Base-by-base conservation (phyloP, 2,113 vertebrate species). In the Pungitius pungitius region DNA sequence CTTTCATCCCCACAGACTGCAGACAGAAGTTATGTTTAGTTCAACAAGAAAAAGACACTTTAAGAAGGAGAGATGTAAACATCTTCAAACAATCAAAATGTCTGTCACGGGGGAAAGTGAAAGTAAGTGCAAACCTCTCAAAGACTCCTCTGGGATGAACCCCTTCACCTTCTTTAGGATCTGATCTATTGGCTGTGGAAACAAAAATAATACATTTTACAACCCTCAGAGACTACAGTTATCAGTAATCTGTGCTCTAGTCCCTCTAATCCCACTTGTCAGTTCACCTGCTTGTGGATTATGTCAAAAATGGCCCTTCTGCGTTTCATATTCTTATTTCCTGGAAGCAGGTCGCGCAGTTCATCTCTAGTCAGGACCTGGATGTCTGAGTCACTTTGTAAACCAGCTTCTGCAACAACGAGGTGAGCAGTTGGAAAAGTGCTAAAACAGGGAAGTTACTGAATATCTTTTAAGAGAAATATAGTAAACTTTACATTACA, bases 321-420 rank as follows among this genome's bases (percentile, higher is more conserved):
- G 17, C 0, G 4, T 52, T 57, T 60, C 0, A 87, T 1, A 0
- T 75, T 10, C 0, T 22, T 0, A 2, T 0, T 0, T 61, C 22
- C 80, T 65, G 77, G 75, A n/a, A 91, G 40, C 62, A 91, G 62
- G 0, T 85, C 77, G 0, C 0, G 1, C 12, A 88, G 70, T 0
- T 87, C 85, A 0, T 60, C 11, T 56, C 22, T 45, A 35, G 58
- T 67, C 62, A 91, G 67, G 1, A 0, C 14, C 57, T 2, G 57
- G 35, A 89, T 62, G 0, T 75, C 73, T 0, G 15, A 3, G 62
- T 88, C 79, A 0, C 17, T 69, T 27, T 0, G 0, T 0, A 77
- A 17, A 0, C 0, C 11, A 6, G 0, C 66, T 0, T 0, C 87
- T 88, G 60, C 13, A 57, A 69, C 17, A 56, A 63, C 47, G 15